phyloP scores from a whole-genome alignment of 2,113 vertebrate genomes.

The Peromyscus leucopus region DNA sequence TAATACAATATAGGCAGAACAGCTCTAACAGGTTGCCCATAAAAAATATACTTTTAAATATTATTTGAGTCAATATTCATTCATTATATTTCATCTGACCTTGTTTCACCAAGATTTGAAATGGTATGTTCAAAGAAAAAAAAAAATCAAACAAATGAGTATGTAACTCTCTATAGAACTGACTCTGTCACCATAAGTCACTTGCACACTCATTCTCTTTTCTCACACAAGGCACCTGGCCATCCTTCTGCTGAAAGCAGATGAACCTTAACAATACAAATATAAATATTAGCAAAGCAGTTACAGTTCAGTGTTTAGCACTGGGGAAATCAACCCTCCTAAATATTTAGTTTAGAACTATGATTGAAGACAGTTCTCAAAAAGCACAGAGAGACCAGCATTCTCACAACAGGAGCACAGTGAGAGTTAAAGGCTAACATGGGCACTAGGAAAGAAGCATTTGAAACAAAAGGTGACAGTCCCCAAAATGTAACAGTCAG shows the following conservation, averaged over 20 bases:
- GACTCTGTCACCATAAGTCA: too few species aligned
- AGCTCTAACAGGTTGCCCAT: not conserved
- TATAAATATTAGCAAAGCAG: not conserved
- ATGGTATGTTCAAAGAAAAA: not conserved
- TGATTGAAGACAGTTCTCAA: not conserved
- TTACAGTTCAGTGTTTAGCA: not conserved
- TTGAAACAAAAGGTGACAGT: not conserved
- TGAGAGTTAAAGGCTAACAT: rapidly evolving
- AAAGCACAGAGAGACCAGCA: not conserved
- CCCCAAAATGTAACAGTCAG: not conserved
- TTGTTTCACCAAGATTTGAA: not conserved
- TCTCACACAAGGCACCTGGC: not conserved
- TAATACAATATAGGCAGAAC: not conserved
- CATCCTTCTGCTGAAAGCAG: not conserved
- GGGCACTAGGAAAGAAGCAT: not conserved
- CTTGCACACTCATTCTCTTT: rapidly evolving
- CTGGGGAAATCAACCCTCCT: not conserved
- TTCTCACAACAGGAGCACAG: not conserved
- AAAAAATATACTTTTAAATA: not conserved
- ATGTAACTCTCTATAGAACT: not conserved
- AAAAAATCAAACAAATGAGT: not conserved
- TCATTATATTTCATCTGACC: not conserved
- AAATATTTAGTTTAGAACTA: not conserved
- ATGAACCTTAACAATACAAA: not conserved
- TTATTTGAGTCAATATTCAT: not conserved